A percentile compares a stretch with the other conserved stretches of the same genome.
These are phyloP conservation scores for Aspidiotus destructor DNA, from an alignment of 2,888 invertebrate genomes.

Conservation along the genomic window DNA sequence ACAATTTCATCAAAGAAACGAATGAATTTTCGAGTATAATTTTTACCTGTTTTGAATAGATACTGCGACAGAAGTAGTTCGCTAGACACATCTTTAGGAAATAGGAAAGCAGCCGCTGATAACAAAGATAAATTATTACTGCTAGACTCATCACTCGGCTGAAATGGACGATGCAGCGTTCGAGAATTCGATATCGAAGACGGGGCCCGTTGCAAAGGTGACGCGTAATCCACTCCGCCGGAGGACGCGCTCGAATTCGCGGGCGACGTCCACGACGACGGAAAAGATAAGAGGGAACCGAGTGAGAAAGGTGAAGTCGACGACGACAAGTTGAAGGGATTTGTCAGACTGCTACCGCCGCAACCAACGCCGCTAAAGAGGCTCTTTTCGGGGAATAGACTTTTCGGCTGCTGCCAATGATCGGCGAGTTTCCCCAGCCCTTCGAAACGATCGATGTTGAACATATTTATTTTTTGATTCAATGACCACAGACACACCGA, in stretches of 20 bases:
- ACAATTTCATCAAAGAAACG: not conserved
- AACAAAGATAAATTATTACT: slow-evolving; percentile 16
- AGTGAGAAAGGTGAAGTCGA: not conserved
- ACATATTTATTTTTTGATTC: not conserved
- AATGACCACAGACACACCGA: too few relatives aligned
- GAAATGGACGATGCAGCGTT: slow-evolving; percentile 1
- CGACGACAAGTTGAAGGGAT: not conserved
- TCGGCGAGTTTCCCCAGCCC: slow-evolving; percentile 15
- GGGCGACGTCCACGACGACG: not conserved
- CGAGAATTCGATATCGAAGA: not conserved
- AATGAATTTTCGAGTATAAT: not conserved
- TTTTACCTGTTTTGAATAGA: slow-evolving; percentile 23
- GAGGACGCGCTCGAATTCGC: not conserved
- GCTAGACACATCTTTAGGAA: slow-evolving; percentile 17
- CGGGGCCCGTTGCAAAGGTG: not conserved
- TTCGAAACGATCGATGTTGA: slow-evolving; percentile 20
- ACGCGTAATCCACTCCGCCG: not conserved
- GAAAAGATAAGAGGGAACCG: not conserved
- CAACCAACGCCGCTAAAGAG: not conserved
- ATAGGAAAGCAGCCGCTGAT: slow-evolving; percentile 10
- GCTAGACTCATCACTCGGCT: slow-evolving; percentile 10
- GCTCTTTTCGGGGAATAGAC: slow-evolving; percentile 1
- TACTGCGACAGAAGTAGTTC: slow-evolving; percentile 23
- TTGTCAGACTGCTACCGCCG: not conserved
- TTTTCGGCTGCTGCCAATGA: not conserved